Evolutionary conservation across 2,113 vertebrate species (phyloP).

Genomic region (Chelonoidis abingdonii): DNA sequence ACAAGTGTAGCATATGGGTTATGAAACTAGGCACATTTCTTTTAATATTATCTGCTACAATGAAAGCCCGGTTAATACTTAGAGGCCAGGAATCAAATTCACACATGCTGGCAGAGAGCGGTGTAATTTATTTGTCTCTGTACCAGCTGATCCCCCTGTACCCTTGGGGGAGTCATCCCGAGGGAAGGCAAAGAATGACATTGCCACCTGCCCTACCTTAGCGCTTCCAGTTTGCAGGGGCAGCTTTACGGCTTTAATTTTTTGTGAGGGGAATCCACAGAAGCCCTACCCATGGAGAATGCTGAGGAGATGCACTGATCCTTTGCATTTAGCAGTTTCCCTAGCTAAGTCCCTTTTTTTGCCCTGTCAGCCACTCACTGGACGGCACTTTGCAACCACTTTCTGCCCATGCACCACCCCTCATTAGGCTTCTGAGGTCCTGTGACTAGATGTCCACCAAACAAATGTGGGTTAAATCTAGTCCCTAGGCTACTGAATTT

Average conservation of each 20-base stretch:
- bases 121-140: not conserved
- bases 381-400: not conserved
- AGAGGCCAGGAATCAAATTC: not conserved
- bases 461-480: not conserved
- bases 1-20: not conserved
- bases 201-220: not conserved
- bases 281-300: not conserved
- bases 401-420: not conserved
- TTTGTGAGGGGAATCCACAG: not conserved
- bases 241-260: not conserved
- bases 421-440: not conserved
- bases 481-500: not conserved
- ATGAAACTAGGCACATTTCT: not conserved
- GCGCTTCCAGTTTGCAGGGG: not conserved
- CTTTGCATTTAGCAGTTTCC: not conserved
- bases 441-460: not conserved
- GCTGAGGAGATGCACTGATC: not conserved
- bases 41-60: not conserved
- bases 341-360: not conserved
- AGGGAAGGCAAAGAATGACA: not conserved
- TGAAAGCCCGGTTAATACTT: not conserved
- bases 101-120: not conserved
- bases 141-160: not conserved
- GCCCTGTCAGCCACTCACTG: not conserved
- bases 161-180: not conserved